phyloP scores from a whole-genome alignment of 2,797 vertebrate genomes.

The Odontamblyopus rebecca region DNA sequence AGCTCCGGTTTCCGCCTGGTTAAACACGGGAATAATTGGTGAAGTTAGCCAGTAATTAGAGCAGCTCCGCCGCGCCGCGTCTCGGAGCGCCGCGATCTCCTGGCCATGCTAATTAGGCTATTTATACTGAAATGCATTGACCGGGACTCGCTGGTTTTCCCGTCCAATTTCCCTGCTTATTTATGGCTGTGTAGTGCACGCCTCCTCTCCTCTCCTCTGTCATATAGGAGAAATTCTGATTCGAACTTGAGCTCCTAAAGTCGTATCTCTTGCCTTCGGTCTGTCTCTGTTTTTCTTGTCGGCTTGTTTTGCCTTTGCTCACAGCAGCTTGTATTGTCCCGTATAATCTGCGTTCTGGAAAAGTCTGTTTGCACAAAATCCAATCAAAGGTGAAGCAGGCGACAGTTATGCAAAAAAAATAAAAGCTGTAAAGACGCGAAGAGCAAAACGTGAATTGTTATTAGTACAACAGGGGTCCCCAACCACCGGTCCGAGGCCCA shows the following conservation, averaged over 20 bases:
- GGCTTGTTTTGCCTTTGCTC: slow-evolving; percentile 10
- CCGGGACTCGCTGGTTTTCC: slow-evolving; percentile 48
- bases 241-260: slow-evolving; percentile 49
- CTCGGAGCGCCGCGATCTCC: slow-evolving; percentile 48
- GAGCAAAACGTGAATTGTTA: no score
- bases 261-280: slow-evolving; percentile 39
- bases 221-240: slow-evolving; percentile 45
- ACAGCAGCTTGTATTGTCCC: slow-evolving; percentile 15
- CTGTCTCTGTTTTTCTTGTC: slow-evolving; percentile 25
- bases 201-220: slow-evolving; percentile 12
- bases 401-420: neutral
- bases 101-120: slow-evolving; percentile 70
- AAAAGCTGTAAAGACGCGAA: neutral
- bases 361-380: neutral
- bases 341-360: neutral
- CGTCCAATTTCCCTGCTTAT: slow-evolving; percentile 58
- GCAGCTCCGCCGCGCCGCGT: slow-evolving; percentile 53
- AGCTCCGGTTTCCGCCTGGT: slow-evolving; percentile 66
- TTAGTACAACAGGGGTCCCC: no score
- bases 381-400: neutral
- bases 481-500: no score
- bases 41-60: slow-evolving; percentile 73
- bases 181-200: slow-evolving; percentile 48
- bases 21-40: slow-evolving; percentile 75
- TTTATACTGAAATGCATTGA: slow-evolving; percentile 66